phyloP scores from a whole-genome alignment of 2,113 vertebrate genomes.

The Pomatorhinus ruficollis region DNA sequence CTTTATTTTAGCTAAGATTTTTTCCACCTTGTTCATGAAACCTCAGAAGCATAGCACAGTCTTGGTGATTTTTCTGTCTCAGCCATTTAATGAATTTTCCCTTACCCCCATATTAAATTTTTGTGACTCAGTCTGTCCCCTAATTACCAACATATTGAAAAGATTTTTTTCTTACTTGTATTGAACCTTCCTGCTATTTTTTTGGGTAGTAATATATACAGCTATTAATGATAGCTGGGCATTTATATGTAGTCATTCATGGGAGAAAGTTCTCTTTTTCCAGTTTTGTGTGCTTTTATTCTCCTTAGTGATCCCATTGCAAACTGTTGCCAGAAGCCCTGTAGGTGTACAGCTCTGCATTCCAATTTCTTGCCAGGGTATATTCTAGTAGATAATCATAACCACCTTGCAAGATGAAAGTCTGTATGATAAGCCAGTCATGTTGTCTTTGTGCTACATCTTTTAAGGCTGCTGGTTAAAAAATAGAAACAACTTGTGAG shows the following conservation, averaged over 20 bases:
- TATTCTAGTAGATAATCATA: not conserved
- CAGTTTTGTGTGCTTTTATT: not conserved
- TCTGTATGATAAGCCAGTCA: not conserved
- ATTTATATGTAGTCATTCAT: not conserved
- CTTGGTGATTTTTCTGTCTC: not conserved
- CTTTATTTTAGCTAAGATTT: slow-evolving; percentile 24
- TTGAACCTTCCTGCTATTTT: not conserved
- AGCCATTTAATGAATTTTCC: not conserved
- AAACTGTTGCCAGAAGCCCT: not conserved
- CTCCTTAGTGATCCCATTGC: not conserved
- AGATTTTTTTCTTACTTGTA: not conserved
- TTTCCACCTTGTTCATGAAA: slow-evolving; percentile 2
- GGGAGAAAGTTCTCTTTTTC: not conserved
- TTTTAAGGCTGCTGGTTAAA: not conserved
- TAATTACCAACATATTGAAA: not conserved
- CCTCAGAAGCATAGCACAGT: not conserved
- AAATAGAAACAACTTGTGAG: not conserved
- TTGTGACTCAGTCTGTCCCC: not conserved
- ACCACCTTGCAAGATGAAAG: not conserved
- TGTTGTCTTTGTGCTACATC: not conserved
- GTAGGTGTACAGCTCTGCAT: not conserved
- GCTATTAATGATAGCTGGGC: not conserved
- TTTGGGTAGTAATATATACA: not conserved
- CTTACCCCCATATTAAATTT: not conserved
- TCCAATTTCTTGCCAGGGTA: not conserved